Conservation (phyloP, 1,140 invertebrate genomes). For the Diploscapter pachys region DNA sequence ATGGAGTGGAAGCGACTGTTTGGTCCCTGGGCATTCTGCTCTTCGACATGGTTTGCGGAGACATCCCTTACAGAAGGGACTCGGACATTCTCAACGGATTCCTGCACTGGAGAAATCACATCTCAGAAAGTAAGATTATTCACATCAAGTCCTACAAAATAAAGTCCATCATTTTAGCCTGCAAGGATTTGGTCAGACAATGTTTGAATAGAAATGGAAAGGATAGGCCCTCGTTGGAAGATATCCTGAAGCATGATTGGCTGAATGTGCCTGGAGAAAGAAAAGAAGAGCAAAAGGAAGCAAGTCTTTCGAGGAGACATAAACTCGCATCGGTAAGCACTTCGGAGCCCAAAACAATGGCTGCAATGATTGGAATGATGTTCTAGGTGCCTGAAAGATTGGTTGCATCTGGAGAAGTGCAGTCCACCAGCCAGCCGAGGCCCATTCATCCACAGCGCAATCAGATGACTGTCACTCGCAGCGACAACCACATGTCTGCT, state of each 20-base stretch:
- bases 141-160: slow-evolving; percentile 37
- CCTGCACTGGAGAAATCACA: slow-evolving; percentile 57
- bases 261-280: background rate
- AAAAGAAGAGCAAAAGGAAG: no score
- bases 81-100: slow-evolving; percentile 66
- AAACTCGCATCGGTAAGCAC: no score
- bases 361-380: no score
- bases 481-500: no score
- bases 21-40: slow-evolving; percentile 72
- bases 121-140: slow-evolving; percentile 58
- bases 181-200: slow-evolving; percentile 66
- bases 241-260: slow-evolving; percentile 68
- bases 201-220: slow-evolving; percentile 65
- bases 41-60: slow-evolving; percentile 71
- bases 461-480: no score
- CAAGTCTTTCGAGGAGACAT: no score
- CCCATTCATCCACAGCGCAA: no score
- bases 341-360: no score
- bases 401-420: no score
- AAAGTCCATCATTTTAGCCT: slow-evolving; percentile 59
- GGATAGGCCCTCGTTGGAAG: slow-evolving; percentile 65
- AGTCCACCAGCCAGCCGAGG: no score
- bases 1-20: slow-evolving; percentile 67
- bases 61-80: slow-evolving; percentile 71
- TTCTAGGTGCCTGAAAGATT: no score